Base-by-base conservation (phyloP, 2,113 vertebrate species). In the Megaleporinus macrocephalus region DNA sequence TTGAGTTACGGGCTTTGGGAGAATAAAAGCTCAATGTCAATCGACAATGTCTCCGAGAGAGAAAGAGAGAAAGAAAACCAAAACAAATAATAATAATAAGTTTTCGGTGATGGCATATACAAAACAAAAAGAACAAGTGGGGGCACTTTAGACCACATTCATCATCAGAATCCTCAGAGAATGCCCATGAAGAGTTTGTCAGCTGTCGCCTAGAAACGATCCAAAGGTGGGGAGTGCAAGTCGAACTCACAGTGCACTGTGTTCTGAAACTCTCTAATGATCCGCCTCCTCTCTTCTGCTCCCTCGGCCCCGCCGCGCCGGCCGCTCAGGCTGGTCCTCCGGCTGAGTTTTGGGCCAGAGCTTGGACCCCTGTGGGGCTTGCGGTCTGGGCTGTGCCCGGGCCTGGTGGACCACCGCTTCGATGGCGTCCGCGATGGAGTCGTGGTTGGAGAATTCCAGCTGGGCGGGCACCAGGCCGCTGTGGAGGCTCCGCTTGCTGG, bases 381-480 rank as follows among this genome's bases (percentile, higher is more conserved):
- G 90, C 0, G 76, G 69, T 73, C 90, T 92, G 85, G 94, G 91
- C 0, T 95, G 92, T 82, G 95, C 93, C 82, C 96, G 91, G 16
- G 97, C 97, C 94, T 96, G 96, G 83, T 98, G 96, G 86, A 99
- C 96, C 87, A 99, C 98, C 0, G 96, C 95, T 87, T 99, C 98
- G 0, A 99, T 99, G 80, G 97, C 97, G 83, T 96, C 98, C 83
- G 95, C 95, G 90, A 99, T 94, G 73, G 96, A 93, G 88, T 99
- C 98, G 73, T 97, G 96, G 92, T 92, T 90, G 87, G 94, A 89
- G 91, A 96, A 88, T 76, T 94, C 94, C 22, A 96, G 93, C 51
- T 95, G 88, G 81, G 92, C 91, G 0, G 95, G 90, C 93, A 92
- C 90, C 91, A 94, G 79, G 87, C 88, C 78, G 69, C 92, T 86